Percentiles rank a stretch among this genome's conserved stretches.
Conservation (phyloP, 2,888 invertebrate genomes). For the Pyralis farinalis region DNA sequence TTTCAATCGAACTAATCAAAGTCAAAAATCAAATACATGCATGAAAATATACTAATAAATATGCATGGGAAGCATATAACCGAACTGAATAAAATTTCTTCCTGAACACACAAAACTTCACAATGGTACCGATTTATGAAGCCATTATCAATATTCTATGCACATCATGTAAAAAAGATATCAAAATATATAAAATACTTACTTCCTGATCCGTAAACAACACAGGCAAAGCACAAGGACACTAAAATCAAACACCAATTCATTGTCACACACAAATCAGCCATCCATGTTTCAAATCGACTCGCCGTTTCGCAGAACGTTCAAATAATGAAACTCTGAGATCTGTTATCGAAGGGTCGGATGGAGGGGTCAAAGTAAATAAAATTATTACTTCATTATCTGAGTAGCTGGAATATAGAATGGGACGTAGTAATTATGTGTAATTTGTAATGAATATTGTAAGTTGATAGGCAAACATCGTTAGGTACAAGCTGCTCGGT, state of each 20-base stretch:
- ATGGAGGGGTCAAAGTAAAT: constrained; percentile 61
- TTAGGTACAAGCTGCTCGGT: constrained; percentile 14
- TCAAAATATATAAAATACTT: constrained; percentile 16
- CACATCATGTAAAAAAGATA: no score
- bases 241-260: constrained; percentile 60
- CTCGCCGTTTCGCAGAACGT: constrained; percentile 41
- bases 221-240: constrained; percentile 55
- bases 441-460: constrained; percentile 47
- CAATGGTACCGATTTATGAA: no score
- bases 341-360: constrained; percentile 49
- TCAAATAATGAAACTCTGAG: constrained; percentile 54
- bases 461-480: constrained; percentile 30
- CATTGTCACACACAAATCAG: constrained; percentile 51
- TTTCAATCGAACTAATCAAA: no score
- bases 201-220: constrained; percentile 63
- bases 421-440: constrained; percentile 32
- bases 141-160: no score
- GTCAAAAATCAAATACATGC: no score
- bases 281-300: constrained; percentile 42
- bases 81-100: no score
- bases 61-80: no score
- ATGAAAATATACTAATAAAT: no score
- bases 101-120: no score
- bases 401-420: constrained; percentile 32
- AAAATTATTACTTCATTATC: constrained; percentile 63